phyloP scores from a whole-genome alignment of 2,113 vertebrate genomes.

The Brachyistius frenatus region DNA sequence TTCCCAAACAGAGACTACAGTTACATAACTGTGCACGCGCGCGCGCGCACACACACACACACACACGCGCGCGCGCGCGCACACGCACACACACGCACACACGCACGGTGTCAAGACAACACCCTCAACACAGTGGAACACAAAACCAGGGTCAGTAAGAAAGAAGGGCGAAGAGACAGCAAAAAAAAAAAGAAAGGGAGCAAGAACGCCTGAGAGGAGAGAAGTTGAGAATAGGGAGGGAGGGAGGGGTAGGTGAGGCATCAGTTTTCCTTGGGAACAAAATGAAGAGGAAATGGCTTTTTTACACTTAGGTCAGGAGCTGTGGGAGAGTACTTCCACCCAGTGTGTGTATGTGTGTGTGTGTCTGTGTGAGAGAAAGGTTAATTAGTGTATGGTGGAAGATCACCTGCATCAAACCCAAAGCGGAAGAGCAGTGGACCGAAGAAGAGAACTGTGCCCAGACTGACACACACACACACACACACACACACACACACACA shows the following conservation, averaged over 20 bases:
- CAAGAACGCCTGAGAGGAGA: conserved; percentile 2
- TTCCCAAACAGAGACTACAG: conserved; percentile 71
- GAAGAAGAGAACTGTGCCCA: conserved; percentile 30
- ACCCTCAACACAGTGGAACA: conserved; percentile 62
- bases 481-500: conserved; percentile 17
- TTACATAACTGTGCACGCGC: conserved; percentile 65
- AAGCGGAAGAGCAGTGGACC: conserved; percentile 59
- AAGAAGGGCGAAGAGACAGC: conserved; percentile 52
- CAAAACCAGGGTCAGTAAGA: conserved; percentile 63
- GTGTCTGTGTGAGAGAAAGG: conserved; percentile 50
- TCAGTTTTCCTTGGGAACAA: conserved; percentile 74
- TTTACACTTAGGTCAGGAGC: conserved; percentile 74
- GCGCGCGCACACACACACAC: conserved; percentile 32
- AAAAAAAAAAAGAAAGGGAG: conserved; percentile 23
- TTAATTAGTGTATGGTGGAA: conserved; percentile 64
- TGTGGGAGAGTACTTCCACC: conserved; percentile 54
- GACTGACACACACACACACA: background rate
- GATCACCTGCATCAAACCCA: conserved; percentile 58
- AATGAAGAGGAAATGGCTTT: conserved; percentile 68
- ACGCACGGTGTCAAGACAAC: conserved; percentile 63
- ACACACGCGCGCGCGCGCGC: conserved; percentile 1
- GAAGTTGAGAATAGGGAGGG: conserved; percentile 24
- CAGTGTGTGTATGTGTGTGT: conserved; percentile 12
- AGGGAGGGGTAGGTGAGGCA: conserved; percentile 50
- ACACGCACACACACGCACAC: conserved; percentile 31